phyloP scores from a whole-genome alignment of 2,113 vertebrate genomes.

The Arvicanthis niloticus region DNA sequence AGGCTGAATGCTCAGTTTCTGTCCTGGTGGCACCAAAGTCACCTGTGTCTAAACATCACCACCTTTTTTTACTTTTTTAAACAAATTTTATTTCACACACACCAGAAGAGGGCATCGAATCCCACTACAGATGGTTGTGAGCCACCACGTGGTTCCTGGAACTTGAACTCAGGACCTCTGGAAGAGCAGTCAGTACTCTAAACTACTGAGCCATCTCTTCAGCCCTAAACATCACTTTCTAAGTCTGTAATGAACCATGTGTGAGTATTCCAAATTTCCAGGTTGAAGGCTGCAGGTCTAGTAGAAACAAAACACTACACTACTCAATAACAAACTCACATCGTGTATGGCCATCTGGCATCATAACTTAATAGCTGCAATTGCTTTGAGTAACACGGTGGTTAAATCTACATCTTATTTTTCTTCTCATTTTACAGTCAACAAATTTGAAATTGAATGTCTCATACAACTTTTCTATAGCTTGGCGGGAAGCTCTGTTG shows the following conservation, averaged over 20 bases:
- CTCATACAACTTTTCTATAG: constrained; percentile 90
- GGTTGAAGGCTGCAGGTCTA: neutral
- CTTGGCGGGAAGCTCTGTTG: constrained; percentile 80
- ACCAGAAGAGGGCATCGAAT: too few relatives aligned
- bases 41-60: neutral
- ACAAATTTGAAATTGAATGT: constrained; percentile 88
- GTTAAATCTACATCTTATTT: constrained; percentile 29
- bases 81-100: too few relatives aligned
- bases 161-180: too few relatives aligned
- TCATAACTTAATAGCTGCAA: constrained; percentile 29
- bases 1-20: neutral
- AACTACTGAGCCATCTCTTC: too few relatives aligned
- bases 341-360: neutral
- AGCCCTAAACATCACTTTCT: neutral
- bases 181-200: too few relatives aligned
- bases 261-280: neutral
- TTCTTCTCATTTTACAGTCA: constrained; percentile 87
- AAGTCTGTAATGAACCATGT: neutral
- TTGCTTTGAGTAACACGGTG: neutral
- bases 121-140: too few relatives aligned
- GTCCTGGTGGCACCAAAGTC: neutral
- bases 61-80: neutral
- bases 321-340: neutral
- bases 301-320: neutral
- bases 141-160: too few relatives aligned